phyloP scores from a whole-genome alignment of 2,797 vertebrate species.

The Avahi laniger region DNA sequence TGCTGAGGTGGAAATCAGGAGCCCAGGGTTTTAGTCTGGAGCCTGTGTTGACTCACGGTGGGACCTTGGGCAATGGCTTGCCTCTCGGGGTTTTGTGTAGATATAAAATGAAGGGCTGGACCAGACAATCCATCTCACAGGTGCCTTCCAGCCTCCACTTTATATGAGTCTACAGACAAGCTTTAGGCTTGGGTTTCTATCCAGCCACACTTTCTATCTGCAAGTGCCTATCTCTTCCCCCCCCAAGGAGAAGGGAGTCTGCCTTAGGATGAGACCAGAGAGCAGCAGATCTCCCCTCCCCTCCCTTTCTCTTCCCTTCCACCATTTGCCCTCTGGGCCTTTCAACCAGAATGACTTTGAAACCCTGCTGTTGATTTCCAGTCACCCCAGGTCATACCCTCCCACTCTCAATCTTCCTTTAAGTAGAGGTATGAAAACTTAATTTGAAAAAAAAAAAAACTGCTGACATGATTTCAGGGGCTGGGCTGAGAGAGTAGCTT shows the following conservation, averaged over 20 bases:
- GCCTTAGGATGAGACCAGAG: background rate
- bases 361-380: conserved; percentile 12
- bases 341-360: conserved; percentile 41
- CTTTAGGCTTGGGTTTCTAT: background rate
- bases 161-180: background rate
- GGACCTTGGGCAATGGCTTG: background rate
- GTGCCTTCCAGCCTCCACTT: background rate
- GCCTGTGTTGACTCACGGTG: background rate
- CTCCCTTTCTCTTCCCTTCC: background rate
- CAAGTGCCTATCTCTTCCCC: background rate
- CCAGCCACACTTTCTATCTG: background rate
- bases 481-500: background rate
- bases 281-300: background rate
- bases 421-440: conserved; percentile 53
- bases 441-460: background rate
- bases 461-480: background rate
- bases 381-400: background rate
- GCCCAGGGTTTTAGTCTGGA: background rate
- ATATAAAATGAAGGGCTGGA: background rate
- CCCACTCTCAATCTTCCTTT: conserved; percentile 19
- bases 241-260: background rate
- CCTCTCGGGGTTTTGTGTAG: background rate
- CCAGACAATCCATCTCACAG: background rate
- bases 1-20: background rate
- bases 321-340: background rate